A percentile compares a stretch with the other conserved stretches of the same genome.
Conservation (phyloP, 2,888 invertebrate genomes). For the Cordilura impudica region DNA sequence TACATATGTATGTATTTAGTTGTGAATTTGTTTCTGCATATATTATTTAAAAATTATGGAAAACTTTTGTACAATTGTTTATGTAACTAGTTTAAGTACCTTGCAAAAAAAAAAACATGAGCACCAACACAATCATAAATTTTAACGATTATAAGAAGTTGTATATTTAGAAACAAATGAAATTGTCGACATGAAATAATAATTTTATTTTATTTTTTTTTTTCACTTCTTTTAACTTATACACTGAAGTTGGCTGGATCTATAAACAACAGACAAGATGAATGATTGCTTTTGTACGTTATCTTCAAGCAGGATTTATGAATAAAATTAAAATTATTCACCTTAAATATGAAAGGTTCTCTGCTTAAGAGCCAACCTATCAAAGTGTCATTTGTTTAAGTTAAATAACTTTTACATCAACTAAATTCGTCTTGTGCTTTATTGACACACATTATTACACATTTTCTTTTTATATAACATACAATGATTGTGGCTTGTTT, state of each 20-base stretch:
- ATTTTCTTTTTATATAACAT: too few species aligned
- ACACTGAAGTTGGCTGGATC: neutral
- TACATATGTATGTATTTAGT: neutral
- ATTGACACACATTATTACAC: too few species aligned
- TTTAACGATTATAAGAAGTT: conserved; percentile 20
- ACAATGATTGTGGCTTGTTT: too few species aligned
- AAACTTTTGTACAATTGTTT: conserved; percentile 30
- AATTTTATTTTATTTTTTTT: conserved; percentile 3
- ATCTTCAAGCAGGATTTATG: neutral
- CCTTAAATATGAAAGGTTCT: neutral
- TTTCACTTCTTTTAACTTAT: neutral
- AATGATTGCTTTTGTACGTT: neutral
- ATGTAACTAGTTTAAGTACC: conserved; percentile 39
- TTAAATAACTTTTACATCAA: too few species aligned
- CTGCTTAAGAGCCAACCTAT: neutral
- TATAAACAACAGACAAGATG: neutral
- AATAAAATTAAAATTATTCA: neutral
- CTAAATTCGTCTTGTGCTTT: too few species aligned
- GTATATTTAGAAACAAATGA: conserved; percentile 10
- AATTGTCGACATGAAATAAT: conserved; percentile 11
- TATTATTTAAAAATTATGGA: neutral
- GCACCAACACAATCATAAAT: conserved; percentile 13
- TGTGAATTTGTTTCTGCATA: neutral
- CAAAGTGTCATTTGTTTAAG: neutral
- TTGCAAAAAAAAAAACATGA: conserved; percentile 42